Conservation (phyloP, 2,797 vertebrate species). For the Acanthornis magna region DNA sequence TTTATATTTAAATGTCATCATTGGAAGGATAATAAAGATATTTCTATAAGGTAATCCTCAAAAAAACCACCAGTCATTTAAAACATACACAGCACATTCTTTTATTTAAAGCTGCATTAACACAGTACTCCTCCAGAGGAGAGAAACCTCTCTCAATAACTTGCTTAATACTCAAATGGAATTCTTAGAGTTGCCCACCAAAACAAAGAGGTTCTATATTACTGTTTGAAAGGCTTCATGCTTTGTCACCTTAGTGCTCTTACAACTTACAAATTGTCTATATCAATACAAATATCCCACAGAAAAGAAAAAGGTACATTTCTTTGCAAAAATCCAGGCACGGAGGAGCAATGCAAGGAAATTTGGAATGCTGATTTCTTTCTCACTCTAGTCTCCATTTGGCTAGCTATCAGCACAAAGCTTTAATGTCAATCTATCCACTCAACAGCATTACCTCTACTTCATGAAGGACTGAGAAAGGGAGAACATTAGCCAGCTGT, state of each 20-base stretch:
- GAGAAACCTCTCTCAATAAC: neutral
- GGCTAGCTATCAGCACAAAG: neutral
- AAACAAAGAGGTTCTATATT: neutral
- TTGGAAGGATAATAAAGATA: neutral
- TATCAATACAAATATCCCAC: neutral
- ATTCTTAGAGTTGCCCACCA: neutral
- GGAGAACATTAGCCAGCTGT: neutral
- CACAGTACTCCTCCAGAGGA: neutral
- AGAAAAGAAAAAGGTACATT: neutral
- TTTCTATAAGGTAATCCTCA: neutral
- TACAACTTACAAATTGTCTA: neutral
- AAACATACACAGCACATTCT: neutral
- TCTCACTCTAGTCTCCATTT: neutral
- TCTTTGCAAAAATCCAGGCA: neutral
- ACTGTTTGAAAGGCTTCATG: neutral
- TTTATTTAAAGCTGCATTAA: neutral
- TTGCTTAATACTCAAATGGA: neutral
- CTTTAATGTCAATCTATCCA: neutral
- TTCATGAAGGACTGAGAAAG: neutral
- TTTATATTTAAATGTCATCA: neutral
- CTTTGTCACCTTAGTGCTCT: neutral
- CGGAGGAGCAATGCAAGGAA: fast-evolving
- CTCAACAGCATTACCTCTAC: neutral
- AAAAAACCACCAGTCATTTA: neutral
- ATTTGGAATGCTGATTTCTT: neutral